Evolutionary conservation across 2,113 vertebrate genomes (phyloP).

Genomic region (Nothoprocta pentlandii): DNA sequence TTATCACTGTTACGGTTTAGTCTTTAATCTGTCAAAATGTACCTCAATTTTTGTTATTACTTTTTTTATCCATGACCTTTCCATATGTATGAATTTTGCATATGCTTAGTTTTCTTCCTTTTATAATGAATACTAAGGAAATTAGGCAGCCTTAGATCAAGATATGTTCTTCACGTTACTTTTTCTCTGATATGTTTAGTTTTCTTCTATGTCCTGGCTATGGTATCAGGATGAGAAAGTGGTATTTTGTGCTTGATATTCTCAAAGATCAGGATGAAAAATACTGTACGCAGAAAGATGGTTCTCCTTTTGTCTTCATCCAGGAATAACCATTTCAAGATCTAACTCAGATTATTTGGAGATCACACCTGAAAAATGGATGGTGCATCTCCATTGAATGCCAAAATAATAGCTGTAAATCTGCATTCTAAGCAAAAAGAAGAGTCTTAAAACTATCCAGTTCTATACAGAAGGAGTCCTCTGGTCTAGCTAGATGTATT

Average conservation of each 20-base stretch:
- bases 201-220: not conserved
- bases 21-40: not conserved
- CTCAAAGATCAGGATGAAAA: constrained; percentile 33
- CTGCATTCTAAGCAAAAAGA: not conserved
- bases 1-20: not conserved
- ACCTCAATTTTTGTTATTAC: not conserved
- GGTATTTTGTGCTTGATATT: not conserved
- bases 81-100: not conserved
- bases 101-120: not conserved
- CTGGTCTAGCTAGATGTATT: not conserved
- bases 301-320: constrained; percentile 8
- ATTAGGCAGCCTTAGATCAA: not conserved
- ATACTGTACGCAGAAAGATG: not conserved
- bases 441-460: not conserved
- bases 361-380: constrained; percentile 7
- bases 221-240: not conserved
- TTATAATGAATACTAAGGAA: not conserved
- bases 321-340: not conserved
- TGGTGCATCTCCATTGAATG: not conserved
- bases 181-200: not conserved
- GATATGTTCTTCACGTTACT: not conserved
- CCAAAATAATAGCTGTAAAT: constrained; percentile 18
- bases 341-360: constrained; percentile 19
- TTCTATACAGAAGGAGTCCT: not conserved
- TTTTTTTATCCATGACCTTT: no score